Evolutionary conservation across 2,888 invertebrate species (phyloP), one percentile per base, ranked within the genome.

Genomic region (Chorisops tibialis): DNA sequence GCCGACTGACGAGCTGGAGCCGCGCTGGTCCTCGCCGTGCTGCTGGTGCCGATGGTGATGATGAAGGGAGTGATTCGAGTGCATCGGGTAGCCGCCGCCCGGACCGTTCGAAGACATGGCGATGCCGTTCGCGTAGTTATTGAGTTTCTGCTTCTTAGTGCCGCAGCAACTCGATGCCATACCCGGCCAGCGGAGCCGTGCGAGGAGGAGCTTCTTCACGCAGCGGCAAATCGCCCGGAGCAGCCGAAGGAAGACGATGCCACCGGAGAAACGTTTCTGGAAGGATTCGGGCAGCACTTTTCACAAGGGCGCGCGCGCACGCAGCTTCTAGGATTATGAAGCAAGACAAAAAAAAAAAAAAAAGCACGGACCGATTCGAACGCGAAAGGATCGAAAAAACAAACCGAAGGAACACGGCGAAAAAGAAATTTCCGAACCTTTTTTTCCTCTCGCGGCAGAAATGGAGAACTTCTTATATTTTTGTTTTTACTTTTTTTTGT

Each of bases 101-200:
- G 35, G 12, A 1, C 68, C 70, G 50, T 70, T 70, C 70, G 71
- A 71, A 35, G 41, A 59, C 66, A 62, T 66, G 60, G 19, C 14
- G 47, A 49, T 62, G 22, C 63, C 65, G 41, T 63, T 65, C 16
- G 63, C 41, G 58, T 65, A 65, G 45, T 88, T 89, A 80, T 88
- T 92, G 68, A 93, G 81, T 82, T 93, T 93, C 79, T 92, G 92
- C 81, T 93, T 93, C 81, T 93, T 93, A 72, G 89, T 89, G 77
- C 92, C 91, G 84, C 91, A 93, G 84, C 91, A 93, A 81, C 90
- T 88, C 80, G 92, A 87, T 80, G 93, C 91, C 93, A 93, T 92
- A 12, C 45, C 56, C 43, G 35, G 56, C 56, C 39, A 39, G 41
- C 9, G 14, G 12, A 21, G 41, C 14, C 39, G 21, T 16, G 41